Conservation (phyloP, 1,140 invertebrate genomes). For the Tenebrio molitor region DNA sequence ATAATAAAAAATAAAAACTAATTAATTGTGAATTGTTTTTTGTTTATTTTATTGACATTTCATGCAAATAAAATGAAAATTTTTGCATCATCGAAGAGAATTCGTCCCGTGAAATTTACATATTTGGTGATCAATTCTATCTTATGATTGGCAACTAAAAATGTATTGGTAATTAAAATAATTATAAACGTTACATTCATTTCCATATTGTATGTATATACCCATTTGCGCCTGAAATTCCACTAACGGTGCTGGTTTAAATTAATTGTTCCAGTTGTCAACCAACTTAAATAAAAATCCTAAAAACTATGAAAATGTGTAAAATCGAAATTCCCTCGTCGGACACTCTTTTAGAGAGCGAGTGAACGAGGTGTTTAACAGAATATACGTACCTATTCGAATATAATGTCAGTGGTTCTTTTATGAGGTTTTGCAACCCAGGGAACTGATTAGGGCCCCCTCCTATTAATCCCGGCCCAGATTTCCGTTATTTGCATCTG, state of each 20-base stretch:
- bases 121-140: slow-evolving; percentile 8
- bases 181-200: slow-evolving; percentile 18
- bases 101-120: not conserved
- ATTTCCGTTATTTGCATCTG: too few species aligned
- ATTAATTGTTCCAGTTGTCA: slow-evolving; percentile 5
- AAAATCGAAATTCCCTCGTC: too few species aligned
- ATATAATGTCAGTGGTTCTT: too few species aligned
- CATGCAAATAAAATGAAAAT: slow-evolving; percentile 18
- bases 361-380: too few species aligned
- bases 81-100: not conserved
- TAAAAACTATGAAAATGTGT: too few species aligned
- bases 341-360: not conserved
- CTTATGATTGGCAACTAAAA: slow-evolving; percentile 40
- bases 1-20: not conserved
- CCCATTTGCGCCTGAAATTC: slow-evolving; percentile 2
- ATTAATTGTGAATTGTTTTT: not conserved
- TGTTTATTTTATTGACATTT: slow-evolving; percentile 10
- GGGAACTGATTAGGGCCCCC: too few species aligned
- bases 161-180: slow-evolving; percentile 37
- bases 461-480: too few species aligned
- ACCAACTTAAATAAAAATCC: not conserved
- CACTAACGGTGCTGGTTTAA: not conserved
- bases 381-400: too few species aligned
- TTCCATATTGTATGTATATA: slow-evolving; percentile 22
- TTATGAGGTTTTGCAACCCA: too few species aligned